These are phyloP conservation scores for Drosophila quasianomalipes DNA, from an alignment of 2,888 invertebrate genomes.

Conservation along the genomic window DNA sequence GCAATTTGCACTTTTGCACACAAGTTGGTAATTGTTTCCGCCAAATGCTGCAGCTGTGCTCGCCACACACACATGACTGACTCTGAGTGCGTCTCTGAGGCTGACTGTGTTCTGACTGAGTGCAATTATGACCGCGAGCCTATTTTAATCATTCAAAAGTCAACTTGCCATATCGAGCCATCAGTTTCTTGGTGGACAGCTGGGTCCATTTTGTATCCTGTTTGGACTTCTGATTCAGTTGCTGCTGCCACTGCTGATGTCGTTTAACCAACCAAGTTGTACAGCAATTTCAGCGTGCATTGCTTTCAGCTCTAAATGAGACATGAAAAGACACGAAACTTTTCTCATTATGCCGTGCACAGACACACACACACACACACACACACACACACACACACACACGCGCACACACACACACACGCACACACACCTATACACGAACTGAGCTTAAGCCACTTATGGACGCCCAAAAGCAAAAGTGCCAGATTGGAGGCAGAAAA, in stretches of 20 bases:
- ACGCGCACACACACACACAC: conserved; percentile 9
- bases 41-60: conserved; percentile 66
- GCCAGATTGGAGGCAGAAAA: conserved; percentile 12
- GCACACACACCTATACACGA: conserved; percentile 22
- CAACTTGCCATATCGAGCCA: conserved; percentile 23
- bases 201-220: conserved; percentile 42
- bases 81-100: not conserved
- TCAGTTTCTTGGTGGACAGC: conserved; percentile 41
- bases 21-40: conserved; percentile 79
- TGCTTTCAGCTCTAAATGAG: conserved; percentile 73
- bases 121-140: conserved; percentile 45
- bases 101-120: not conserved
- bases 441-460: conserved; percentile 62
- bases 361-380: conserved; percentile 9
- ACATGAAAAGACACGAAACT: conserved; percentile 82
- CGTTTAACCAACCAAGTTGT: conserved; percentile 49
- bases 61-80: conserved; percentile 11
- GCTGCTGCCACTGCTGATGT: conserved; percentile 37
- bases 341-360: conserved; percentile 84
- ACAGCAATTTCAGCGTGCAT: conserved; percentile 59
- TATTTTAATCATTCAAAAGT: conserved; percentile 76
- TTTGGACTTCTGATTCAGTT: not conserved
- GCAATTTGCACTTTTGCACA: conserved; percentile 77
- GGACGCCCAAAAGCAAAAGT: conserved; percentile 49
- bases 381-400: conserved; percentile 3